Evolutionary conservation across 2,888 invertebrate species (phyloP), one percentile per base, ranked within the genome.

Genomic region (Perizoma affinitatum): DNA sequence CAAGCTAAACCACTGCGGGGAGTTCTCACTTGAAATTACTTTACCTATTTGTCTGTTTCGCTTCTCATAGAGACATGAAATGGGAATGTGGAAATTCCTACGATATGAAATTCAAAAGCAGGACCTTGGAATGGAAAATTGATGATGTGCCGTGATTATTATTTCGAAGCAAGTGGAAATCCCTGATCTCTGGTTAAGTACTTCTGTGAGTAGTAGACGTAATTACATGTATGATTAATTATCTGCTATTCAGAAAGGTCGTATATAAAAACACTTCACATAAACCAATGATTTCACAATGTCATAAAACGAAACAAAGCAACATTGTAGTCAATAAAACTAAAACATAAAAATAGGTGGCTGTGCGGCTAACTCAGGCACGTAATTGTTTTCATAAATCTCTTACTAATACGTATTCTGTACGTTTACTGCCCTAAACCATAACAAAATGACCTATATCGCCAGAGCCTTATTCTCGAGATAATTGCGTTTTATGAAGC

Each of bases 401-500:
- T 52, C 47, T 41, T 11, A 65, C 58, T 58, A 47, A 40, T 49
- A 55, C 41, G 44, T 61, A 61, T 50, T 61, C 58, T 61, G 61
- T 62, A 60, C 56, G 67, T 70, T 67, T 66, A 70, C 66, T 68
- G 44, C 66, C 67, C 64, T 63, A 68, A 70, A 70, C 66, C 69
- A 68, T 70, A 70, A 66, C 69, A 68, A 70, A 70, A 70, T 70
- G 69, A 70, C 67, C 69, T 68, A 63, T 70, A 70, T 67, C 64
- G 65, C 57, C n/a, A 62, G 65, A 67, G 74, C 82, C 83, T 83
- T 85, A 83, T 83, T 83, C 80, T 80, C 71, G 73, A 80, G 79
- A 86, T 87, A 86, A 88, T 86, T 87, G 86, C 83, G 81, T 86
- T 87, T 88, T 87, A 88, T 85, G 86, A 79, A 81, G 84, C 86